Evolutionary conservation across 2,888 invertebrate genomes (phyloP), one percentile per base, ranked within the genome.

Genomic region (Kryphioiulus occultus): DNA sequence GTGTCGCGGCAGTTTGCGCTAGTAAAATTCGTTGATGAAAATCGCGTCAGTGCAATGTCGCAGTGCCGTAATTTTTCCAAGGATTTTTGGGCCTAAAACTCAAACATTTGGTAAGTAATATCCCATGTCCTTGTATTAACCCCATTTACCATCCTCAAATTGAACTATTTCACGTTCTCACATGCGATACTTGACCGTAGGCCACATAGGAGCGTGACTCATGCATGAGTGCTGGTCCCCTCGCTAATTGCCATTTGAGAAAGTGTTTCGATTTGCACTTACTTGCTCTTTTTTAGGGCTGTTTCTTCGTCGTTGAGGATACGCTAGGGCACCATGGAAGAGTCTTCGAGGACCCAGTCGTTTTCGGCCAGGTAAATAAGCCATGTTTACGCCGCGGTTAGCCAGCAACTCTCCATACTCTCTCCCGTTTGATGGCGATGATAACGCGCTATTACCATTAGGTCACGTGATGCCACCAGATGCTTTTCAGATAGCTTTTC

Each of bases 351-450:
- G 83, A 83, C 83, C 15, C 83, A 83, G 39, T 83, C 83, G 83
- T 83, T 83, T 83, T 83, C 83, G 83, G 83, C 83, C 15, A 35
- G 83, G 83, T 83, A 83, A 83, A 26, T 39, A 83, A 83, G 53
- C 53, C 53, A 53, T 53, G 4, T 53, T 53, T 7, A 53, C 53
- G 53, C 4, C 7, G 53, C 53, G 1, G 10, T 1, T 2, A 15
- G 12, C n/a, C 53, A 15, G 7, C 53, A 0, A 53, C n/a, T 53
- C 19, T 15, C 53, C 53, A 53, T 53, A n/a, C 1, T n/a, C n/a
- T 15, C n/a, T 53, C n/a, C 53, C 53, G 19, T 53, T 19, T 53
- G 39, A 83, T 83, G 5, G n/a, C 32, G 32, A 17, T 82, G 32
- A 82, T 82, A 10, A 17, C 32, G 47, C 53, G 53, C 53, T 53